phyloP scores from a whole-genome alignment of 2,888 invertebrate genomes.

The Apodemia zela region DNA sequence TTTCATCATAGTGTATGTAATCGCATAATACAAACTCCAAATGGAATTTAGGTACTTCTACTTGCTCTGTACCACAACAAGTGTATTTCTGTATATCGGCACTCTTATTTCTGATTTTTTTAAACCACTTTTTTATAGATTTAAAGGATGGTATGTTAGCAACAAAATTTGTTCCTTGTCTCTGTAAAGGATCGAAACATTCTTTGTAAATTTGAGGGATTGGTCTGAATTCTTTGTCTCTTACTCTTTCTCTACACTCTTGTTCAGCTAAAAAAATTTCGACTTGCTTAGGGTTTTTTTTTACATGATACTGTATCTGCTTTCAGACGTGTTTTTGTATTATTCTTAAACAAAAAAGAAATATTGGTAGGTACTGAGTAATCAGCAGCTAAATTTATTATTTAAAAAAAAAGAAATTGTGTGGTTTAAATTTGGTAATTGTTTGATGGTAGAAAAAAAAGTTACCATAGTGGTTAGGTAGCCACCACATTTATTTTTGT shows the following conservation, averaged over 20 bases:
- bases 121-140: constrained; percentile 1
- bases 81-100: neutral
- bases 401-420: constrained; percentile 2
- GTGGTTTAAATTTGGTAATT: constrained; percentile 7
- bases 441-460: too few relatives aligned
- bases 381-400: neutral
- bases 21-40: constrained; percentile 1
- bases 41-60: constrained; percentile 3
- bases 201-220: neutral
- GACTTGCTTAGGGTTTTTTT: neutral
- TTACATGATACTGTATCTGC: neutral
- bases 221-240: too few relatives aligned
- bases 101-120: neutral
- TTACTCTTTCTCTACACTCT: neutral
- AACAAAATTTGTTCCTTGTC: neutral
- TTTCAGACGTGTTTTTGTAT: neutral
- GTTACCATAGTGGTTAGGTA: too few relatives aligned
- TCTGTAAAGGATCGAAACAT: neutral
- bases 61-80: neutral
- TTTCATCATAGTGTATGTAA: constrained; percentile 7
- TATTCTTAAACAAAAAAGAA: constrained; percentile 8
- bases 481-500: too few relatives aligned
- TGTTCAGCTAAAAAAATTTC: constrained; percentile 1
- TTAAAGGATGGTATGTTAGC: neutral
- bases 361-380: neutral